phyloP scores from a whole-genome alignment of 2,113 vertebrate genomes.

The Salvator merianae region DNA sequence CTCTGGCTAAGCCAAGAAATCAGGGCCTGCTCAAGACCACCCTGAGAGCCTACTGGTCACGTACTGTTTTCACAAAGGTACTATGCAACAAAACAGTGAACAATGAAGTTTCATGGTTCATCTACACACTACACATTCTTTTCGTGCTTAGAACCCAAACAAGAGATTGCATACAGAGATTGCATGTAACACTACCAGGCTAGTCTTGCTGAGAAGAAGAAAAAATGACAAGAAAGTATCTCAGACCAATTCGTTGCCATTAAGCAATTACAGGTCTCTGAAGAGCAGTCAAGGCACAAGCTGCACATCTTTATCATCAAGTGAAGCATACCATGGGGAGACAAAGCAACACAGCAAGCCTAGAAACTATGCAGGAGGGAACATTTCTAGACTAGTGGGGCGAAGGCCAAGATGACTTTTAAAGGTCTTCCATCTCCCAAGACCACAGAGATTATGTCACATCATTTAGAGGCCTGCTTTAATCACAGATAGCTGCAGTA shows the following conservation, averaged over 20 bases:
- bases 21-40: neutral
- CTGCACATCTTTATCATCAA: neutral
- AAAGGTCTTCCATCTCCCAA: neutral
- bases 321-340: neutral
- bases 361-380: neutral
- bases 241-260: slow-evolving; percentile 1
- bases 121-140: neutral
- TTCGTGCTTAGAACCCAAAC: neutral
- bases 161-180: neutral
- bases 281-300: neutral
- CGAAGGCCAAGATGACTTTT: neutral
- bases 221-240: neutral
- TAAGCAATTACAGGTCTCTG: neutral
- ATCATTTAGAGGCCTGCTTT: neutral
- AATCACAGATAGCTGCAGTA: neutral
- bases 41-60: neutral
- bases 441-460: neutral
- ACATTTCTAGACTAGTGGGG: neutral
- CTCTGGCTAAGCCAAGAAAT: neutral
- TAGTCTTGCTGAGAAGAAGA: neutral
- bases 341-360: neutral
- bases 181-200: neutral
- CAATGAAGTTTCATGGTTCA: neutral
- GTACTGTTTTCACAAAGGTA: neutral
- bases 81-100: neutral